These are phyloP conservation scores for Microtus agrestis DNA, from an alignment of 2,797 vertebrate genomes.

Conservation along the genomic window DNA sequence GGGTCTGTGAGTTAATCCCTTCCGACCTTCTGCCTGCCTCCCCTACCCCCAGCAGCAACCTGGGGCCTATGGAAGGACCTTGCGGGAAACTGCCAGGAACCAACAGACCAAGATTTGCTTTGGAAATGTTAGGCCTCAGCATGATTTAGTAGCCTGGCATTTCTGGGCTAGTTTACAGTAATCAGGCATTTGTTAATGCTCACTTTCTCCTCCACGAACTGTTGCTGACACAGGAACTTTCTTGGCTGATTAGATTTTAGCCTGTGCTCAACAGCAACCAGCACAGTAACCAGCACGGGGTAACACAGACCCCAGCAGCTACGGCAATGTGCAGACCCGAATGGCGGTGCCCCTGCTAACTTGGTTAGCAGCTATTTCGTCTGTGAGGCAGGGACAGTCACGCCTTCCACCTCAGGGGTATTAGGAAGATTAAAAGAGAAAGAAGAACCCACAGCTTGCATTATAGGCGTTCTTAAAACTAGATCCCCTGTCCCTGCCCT, in stretches of 20 bases:
- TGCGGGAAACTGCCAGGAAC: accelerated
- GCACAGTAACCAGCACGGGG: not conserved
- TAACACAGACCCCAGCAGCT: not conserved
- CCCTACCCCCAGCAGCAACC: not conserved
- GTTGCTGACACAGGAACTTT: slow-evolving; percentile 76
- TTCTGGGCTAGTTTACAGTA: slow-evolving; percentile 79
- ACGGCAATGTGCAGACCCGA: accelerated
- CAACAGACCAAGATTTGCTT: not conserved
- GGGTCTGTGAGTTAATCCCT: not conserved
- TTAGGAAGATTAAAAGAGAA: not conserved
- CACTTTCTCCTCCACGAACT: slow-evolving; percentile 57
- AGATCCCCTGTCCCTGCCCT: not conserved
- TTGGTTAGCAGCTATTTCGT: not conserved
- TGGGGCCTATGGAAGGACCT: not conserved
- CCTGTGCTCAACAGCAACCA: slow-evolving; percentile 56
- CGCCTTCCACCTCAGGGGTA: not conserved
- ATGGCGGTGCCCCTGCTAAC: too few relatives aligned
- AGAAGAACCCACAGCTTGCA: not conserved
- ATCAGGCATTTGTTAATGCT: slow-evolving; percentile 80
- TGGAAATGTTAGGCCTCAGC: slow-evolving; percentile 68
- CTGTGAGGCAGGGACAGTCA: not conserved
- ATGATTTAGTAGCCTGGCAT: slow-evolving; percentile 79
- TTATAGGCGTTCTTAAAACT: not conserved
- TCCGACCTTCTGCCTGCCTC: not conserved
- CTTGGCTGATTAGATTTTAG: slow-evolving; percentile 74